These are phyloP conservation scores for Xyrauchen texanus DNA, from an alignment of 2,113 vertebrate genomes.

Conservation along the genomic window DNA sequence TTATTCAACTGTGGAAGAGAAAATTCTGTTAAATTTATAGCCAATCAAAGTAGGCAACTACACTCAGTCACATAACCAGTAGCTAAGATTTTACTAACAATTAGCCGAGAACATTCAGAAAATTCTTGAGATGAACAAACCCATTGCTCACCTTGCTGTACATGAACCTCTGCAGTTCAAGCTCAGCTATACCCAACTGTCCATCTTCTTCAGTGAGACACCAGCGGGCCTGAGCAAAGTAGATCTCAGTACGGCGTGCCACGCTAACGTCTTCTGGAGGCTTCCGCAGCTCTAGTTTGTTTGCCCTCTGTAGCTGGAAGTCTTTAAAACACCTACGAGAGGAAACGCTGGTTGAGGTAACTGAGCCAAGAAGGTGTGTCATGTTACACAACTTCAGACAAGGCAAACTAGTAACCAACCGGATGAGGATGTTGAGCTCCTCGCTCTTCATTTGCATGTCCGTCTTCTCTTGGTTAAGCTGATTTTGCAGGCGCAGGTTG, in stretches of 20 bases:
- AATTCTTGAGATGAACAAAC: too few relatives aligned
- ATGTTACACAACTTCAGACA: too few relatives aligned
- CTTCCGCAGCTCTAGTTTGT: conserved; percentile 95
- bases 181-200: conserved; percentile 94
- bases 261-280: conserved; percentile 93
- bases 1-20: conserved; percentile 86
- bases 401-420: conserved; percentile 67
- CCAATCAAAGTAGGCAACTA: background rate
- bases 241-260: conserved; percentile 91
- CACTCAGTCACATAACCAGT: background rate
- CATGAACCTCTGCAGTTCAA: conserved; percentile 95
- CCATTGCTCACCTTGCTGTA: conserved; percentile 89
- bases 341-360: too few relatives aligned
- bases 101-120: background rate
- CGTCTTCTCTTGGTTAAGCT: conserved; percentile 93
- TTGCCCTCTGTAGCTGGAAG: conserved; percentile 93
- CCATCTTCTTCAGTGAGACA: conserved; percentile 95
- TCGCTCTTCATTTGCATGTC: conserved; percentile 95
- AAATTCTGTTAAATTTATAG: background rate
- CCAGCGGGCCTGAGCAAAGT: conserved; percentile 96
- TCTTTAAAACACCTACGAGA: conserved; percentile 91
- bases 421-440: conserved; percentile 97
- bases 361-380: too few relatives aligned
- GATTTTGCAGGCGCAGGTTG: conserved; percentile 88
- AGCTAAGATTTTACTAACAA: conserved; percentile 2